These are phyloP conservation scores for Apistogramma diplotaenia DNA, from an alignment of 2,113 vertebrate genomes.

Conservation along the genomic window DNA sequence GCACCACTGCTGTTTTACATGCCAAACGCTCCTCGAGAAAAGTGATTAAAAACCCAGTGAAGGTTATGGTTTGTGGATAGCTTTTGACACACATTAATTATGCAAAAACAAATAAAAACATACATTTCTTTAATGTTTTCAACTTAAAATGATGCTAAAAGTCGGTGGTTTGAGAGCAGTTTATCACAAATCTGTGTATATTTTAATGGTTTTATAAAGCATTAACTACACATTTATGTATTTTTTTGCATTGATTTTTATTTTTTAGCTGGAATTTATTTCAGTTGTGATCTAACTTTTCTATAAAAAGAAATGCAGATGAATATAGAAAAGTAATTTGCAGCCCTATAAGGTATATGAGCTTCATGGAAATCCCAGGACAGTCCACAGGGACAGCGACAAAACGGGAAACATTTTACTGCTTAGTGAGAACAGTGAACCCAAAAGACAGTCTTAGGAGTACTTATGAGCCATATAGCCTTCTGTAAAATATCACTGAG, in stretches of 20 bases:
- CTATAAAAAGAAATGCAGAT: not conserved
- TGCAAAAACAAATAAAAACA: not conserved
- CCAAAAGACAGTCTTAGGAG: not conserved
- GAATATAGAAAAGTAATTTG: not conserved
- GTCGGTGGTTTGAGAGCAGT: not conserved
- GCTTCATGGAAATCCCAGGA: conserved; percentile 13
- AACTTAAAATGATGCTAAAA: not conserved
- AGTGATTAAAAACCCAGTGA: not conserved
- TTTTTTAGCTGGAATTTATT: not conserved
- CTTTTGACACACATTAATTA: not conserved
- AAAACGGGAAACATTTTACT: not conserved
- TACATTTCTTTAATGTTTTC: not conserved
- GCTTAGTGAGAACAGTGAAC: not conserved
- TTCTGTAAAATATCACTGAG: not conserved
- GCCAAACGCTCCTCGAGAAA: not conserved
- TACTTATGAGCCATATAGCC: not conserved
- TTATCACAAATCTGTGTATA: not conserved
- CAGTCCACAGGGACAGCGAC: conserved; percentile 4
- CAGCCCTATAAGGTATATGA: not conserved
- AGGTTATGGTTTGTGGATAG: not conserved
- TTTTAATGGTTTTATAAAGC: not conserved
- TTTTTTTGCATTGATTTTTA: not conserved
- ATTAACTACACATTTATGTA: not conserved
- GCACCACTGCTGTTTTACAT: not conserved
- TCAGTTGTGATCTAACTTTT: not conserved